Evolutionary conservation across 2,888 invertebrate genomes (phyloP).

Genomic region (Myathropa florea): DNA sequence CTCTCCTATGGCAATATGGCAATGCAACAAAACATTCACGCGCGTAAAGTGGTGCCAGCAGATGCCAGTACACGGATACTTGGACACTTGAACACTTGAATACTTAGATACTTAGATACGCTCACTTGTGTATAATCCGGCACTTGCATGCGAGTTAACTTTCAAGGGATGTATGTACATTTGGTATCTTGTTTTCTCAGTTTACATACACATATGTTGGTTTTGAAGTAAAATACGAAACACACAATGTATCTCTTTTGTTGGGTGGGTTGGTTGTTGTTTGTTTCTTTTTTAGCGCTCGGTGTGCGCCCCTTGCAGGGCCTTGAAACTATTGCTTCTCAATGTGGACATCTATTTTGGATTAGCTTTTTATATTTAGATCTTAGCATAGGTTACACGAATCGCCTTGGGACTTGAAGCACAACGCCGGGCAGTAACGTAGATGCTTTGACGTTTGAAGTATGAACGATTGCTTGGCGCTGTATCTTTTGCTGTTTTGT

Average conservation of each 20-base stretch:
- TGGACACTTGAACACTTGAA: constrained; percentile 33
- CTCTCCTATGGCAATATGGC: constrained; percentile 46
- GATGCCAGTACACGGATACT: constrained; percentile 19
- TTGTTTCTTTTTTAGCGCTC: constrained; percentile 21
- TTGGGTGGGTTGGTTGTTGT: constrained; percentile 22
- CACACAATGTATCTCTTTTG: constrained; percentile 43
- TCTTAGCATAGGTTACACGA: constrained; percentile 52
- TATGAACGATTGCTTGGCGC: constrained; percentile 50
- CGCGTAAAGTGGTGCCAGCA: constrained; percentile 55
- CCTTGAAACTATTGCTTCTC: constrained; percentile 66
- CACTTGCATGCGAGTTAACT: constrained; percentile 26
- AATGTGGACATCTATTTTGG: constrained; percentile 65
- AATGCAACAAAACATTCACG: constrained; percentile 54
- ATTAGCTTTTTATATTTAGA: constrained; percentile 68
- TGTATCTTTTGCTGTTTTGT: constrained; percentile 35
- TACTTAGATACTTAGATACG: not conserved
- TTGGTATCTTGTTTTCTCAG: constrained; percentile 14
- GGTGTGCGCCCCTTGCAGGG: constrained; percentile 54
- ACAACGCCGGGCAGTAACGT: constrained; percentile 71
- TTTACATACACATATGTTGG: not conserved
- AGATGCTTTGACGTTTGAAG: constrained; percentile 63
- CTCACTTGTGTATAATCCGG: constrained; percentile 44
- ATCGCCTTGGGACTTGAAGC: constrained; percentile 49
- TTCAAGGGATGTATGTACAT: constrained; percentile 7
- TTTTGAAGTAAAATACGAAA: not conserved